Evolutionary conservation across 2,113 vertebrate genomes (phyloP).

Genomic region (Aramus guarauna): DNA sequence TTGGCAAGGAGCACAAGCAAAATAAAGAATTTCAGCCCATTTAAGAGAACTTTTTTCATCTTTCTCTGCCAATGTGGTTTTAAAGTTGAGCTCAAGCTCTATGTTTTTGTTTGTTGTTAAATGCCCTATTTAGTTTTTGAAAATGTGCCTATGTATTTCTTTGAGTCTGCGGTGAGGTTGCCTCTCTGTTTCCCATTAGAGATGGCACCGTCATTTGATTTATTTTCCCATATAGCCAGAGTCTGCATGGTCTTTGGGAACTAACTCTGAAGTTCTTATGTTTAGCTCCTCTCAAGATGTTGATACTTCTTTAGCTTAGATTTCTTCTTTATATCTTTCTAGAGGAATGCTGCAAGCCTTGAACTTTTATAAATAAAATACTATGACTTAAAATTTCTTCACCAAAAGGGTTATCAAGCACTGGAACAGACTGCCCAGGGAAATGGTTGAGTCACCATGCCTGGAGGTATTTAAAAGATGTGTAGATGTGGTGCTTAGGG

Average conservation of each 20-base stretch:
- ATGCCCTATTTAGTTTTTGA: constrained; percentile 53
- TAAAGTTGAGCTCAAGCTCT: background rate
- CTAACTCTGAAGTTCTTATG: background rate
- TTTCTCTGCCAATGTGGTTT: constrained; percentile 29
- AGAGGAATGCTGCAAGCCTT: background rate
- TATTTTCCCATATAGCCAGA: constrained; percentile 48
- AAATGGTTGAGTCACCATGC: no score
- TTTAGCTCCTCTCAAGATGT: constrained; percentile 31
- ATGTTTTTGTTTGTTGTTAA: constrained; percentile 60
- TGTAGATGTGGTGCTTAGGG: no score
- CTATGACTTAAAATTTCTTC: background rate
- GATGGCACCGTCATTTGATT: constrained; percentile 55
- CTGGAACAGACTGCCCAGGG: no score
- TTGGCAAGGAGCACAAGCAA: background rate
- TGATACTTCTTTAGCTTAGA: background rate
- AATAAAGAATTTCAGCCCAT: background rate
- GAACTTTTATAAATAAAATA: background rate
- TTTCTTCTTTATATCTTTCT: background rate
- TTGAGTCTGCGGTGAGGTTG: constrained; percentile 17
- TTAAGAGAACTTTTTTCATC: constrained; percentile 12
- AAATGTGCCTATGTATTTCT: constrained; percentile 19
- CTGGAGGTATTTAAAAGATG: no score
- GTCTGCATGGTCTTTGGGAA: constrained; percentile 13
- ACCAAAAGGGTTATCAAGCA: no score
- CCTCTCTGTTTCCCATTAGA: constrained; percentile 65